Evolutionary conservation across 2,113 vertebrate species (phyloP), one percentile per base, ranked within the genome.

Genomic region (Clarias magur): DNA sequence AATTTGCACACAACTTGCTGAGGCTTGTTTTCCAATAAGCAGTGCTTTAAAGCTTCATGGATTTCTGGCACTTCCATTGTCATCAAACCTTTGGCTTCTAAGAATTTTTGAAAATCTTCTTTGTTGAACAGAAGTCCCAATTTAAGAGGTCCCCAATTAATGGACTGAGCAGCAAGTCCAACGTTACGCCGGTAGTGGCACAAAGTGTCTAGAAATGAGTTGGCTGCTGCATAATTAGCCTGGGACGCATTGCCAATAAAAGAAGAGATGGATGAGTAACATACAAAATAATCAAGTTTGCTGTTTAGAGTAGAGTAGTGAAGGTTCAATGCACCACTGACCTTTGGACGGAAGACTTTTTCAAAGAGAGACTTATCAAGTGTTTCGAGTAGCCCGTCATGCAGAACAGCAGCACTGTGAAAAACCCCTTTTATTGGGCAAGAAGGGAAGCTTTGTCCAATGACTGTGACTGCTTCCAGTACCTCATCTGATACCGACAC

Each of bases 141-240:
- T 86, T 97, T 97, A 88, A 97, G 89, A 70, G 96, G 95, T 27
- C 97, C 96, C 96, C 96, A 97, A 92, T 97, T 97, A 89, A 98
- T 95, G 80, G 96, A 95, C 85, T 97, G 96, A 68, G 94, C 97
- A 75, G 94, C 91, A 81, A 97, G 95, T 10, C 96, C 96, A 54
- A 92, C 85, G 85, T 96, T 96, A 90, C 95, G 95, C 81, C 96
- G 91, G 78, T 96, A 97, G 88, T 96, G 95, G 85, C 96, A 97
- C 91, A 98, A 96, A 0, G 86, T 34, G 75, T 97, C 96, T 4
- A 96, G 92, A 89, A 97, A 98, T 0, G 96, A 96, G 85, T 98
- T 97, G 87, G 97, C 97, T 82, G 97, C 97, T 30, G 96, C 95
- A n/a, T 97, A 97, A 90, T 97, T 97, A 70, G 95, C 91, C 85